phyloP scores from a whole-genome alignment of 2,888 invertebrate species.

The Automeris io region DNA sequence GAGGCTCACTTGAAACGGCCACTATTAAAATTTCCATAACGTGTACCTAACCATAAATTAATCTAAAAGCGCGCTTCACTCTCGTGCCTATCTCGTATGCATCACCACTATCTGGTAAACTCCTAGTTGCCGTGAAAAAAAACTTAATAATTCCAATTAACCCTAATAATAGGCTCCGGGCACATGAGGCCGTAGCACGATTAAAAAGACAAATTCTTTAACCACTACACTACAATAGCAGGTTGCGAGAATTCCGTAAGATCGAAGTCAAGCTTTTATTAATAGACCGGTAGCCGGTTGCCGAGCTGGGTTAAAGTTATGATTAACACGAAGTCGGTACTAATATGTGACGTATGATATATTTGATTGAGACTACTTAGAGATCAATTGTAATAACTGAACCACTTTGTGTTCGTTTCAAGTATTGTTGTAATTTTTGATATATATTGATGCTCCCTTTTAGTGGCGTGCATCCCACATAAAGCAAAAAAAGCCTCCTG shows the following conservation, averaged over 20 bases:
- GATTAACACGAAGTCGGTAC: constrained; percentile 73
- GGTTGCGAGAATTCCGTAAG: constrained; percentile 61
- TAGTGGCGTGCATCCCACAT: too few relatives aligned
- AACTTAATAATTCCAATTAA: constrained; percentile 74
- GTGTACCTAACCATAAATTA: constrained; percentile 57
- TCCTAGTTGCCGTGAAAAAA: constrained; percentile 61
- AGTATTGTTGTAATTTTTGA: constrained; percentile 28
- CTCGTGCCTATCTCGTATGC: constrained; percentile 48
- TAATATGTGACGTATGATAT: constrained; percentile 74
- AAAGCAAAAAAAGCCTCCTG: too few relatives aligned
- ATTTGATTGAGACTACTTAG: constrained; percentile 69
- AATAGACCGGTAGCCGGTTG: constrained; percentile 72
- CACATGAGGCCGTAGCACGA: constrained; percentile 57
- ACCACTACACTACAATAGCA: constrained; percentile 71
- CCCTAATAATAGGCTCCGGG: constrained; percentile 71
- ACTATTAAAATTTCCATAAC: constrained; percentile 62
- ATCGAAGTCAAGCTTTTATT: constrained; percentile 59
- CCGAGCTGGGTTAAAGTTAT: constrained; percentile 70
- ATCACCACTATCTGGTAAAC: constrained; percentile 62
- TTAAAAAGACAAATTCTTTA: constrained; percentile 76
- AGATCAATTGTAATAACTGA: constrained; percentile 58
- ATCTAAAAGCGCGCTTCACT: constrained; percentile 57
- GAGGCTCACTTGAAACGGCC: constrained; percentile 11
- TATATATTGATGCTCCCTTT: too few relatives aligned
- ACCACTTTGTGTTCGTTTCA: constrained; percentile 49